phyloP scores from a whole-genome alignment of 2,113 vertebrate species.

The Buteo buteo region DNA sequence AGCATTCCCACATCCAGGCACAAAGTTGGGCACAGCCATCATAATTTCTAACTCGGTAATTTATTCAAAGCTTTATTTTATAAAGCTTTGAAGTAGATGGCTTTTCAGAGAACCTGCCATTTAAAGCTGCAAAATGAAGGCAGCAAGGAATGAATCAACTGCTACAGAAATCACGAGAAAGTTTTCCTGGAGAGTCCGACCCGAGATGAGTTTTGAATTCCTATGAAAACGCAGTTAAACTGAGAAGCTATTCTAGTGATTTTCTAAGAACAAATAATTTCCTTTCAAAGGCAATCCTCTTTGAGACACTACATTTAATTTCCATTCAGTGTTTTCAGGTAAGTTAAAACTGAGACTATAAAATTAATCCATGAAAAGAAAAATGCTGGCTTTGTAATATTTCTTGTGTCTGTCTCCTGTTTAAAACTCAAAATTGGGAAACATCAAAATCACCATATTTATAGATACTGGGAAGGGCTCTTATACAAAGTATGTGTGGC shows the following conservation, averaged over 20 bases:
- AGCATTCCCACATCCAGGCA: conserved; percentile 27
- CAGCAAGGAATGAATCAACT: background rate
- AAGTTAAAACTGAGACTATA: background rate
- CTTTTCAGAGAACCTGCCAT: conserved; percentile 3
- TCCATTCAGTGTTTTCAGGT: background rate
- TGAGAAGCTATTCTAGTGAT: background rate
- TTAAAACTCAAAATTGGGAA: background rate
- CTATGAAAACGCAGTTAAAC: background rate
- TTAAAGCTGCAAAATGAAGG: conserved; percentile 7
- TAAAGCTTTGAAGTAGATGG: conserved; percentile 10
- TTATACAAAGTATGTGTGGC: background rate
- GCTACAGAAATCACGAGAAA: background rate
- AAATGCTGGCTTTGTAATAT: background rate
- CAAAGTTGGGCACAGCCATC: background rate
- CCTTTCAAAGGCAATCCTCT: background rate
- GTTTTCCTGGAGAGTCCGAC: background rate
- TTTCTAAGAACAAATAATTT: background rate
- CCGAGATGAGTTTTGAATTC: background rate
- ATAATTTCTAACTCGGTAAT: background rate
- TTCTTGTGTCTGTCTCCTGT: background rate
- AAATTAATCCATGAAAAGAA: background rate
- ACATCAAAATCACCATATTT: background rate
- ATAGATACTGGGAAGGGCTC: background rate
- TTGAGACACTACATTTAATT: background rate
- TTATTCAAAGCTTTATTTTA: conserved; percentile 25